Evolutionary conservation across 2,888 invertebrate genomes (phyloP).

Genomic region (Scelioninae gen. 1): DNA sequence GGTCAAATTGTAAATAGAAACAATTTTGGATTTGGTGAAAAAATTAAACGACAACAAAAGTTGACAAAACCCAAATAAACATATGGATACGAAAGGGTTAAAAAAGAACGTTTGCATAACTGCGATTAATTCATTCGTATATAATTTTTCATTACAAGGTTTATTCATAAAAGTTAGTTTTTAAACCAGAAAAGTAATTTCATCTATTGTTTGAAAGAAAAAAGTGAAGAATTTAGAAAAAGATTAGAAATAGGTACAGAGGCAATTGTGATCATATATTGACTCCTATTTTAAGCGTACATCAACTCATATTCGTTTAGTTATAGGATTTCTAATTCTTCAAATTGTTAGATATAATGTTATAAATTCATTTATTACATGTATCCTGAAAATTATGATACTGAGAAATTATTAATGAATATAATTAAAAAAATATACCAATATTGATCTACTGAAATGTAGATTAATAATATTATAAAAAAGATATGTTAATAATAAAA

Average conservation of each 20-base stretch:
- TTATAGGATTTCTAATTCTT: not conserved
- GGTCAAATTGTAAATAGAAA: not conserved
- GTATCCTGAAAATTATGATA: no score
- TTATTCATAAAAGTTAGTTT: not conserved
- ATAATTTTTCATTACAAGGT: not conserved
- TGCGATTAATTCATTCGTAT: no score
- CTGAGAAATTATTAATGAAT: no score
- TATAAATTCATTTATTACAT: no score
- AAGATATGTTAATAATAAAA: no score
- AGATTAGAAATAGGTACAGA: not conserved
- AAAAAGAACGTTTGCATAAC: not conserved
- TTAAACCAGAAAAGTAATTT: not conserved
- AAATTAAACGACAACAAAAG: constrained; percentile 15
- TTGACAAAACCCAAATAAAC: constrained; percentile 19
- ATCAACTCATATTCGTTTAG: not conserved
- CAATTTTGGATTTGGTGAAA: constrained; percentile 8
- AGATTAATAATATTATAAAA: no score
- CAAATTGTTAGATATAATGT: not conserved
- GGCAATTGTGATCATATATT: not conserved
- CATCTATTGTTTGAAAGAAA: not conserved
- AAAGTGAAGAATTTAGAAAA: not conserved
- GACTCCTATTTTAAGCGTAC: not conserved
- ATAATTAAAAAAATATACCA: no score
- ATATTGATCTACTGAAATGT: no score
- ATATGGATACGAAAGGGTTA: constrained; percentile 27